Evolutionary conservation across 2,888 invertebrate genomes (phyloP).

Genomic region (Trissolcus japonicus): DNA sequence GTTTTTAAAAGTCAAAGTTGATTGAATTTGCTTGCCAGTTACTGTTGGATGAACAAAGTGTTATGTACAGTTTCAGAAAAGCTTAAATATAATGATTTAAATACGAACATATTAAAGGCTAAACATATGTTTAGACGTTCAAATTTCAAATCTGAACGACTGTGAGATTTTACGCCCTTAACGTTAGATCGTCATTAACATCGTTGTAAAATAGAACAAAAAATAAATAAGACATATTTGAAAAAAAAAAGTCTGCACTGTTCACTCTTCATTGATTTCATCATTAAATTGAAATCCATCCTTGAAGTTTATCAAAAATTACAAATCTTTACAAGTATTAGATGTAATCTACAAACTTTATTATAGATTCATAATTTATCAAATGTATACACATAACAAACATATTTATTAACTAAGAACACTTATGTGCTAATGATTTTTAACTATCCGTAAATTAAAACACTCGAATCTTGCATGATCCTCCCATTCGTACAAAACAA

Average conservation of each 20-base stretch:
- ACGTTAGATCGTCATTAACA: constrained; percentile 32
- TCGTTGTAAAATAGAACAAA: constrained; percentile 33
- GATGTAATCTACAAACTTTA: constrained; percentile 9
- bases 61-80: constrained; percentile 45
- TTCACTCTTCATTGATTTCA: too few species aligned
- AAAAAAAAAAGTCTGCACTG: neutral
- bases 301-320: too few species aligned
- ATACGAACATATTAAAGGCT: constrained; percentile 10
- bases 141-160: constrained; percentile 44
- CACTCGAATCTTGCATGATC: constrained; percentile 10
- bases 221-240: constrained; percentile 28
- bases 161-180: constrained; percentile 52
- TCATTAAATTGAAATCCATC: too few species aligned
- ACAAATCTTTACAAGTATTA: neutral
- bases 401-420: constrained; percentile 27
- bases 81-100: constrained; percentile 37
- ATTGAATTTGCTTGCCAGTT: constrained; percentile 31
- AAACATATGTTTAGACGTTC: constrained; percentile 29
- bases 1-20: constrained; percentile 28
- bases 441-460: constrained; percentile 10
- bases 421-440: constrained; percentile 21
- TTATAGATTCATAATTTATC: constrained; percentile 28
- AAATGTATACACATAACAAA: constrained; percentile 39
- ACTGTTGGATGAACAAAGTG: constrained; percentile 35
- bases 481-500: constrained; percentile 6